phyloP scores from a whole-genome alignment of 2,888 invertebrate genomes.

The Acanthosepion lycidas region DNA sequence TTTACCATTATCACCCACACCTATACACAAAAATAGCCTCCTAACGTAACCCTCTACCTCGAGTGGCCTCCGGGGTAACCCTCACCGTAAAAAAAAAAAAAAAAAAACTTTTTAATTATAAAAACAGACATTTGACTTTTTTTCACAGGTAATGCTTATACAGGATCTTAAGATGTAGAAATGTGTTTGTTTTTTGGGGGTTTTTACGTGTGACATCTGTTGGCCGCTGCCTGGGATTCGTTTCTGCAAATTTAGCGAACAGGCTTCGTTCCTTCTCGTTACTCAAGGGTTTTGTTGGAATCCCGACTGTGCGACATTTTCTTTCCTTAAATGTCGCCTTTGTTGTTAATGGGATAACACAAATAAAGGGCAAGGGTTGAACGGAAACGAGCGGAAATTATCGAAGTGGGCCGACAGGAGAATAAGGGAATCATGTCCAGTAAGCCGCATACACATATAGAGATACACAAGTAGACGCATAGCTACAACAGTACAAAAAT shows the following conservation, averaged over 20 bases:
- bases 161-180: not conserved
- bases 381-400: not conserved
- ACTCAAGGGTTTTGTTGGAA: not conserved
- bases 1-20: no score
- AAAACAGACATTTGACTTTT: not conserved
- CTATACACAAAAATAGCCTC: no score
- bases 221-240: not conserved
- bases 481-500: not conserved
- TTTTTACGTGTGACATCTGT: not conserved
- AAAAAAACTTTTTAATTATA: not conserved
- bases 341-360: not conserved
- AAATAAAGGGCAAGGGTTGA: not conserved
- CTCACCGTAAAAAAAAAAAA: no score
- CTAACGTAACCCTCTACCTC: no score
- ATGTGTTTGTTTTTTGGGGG: not conserved
- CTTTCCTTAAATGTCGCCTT: not conserved
- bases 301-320: not conserved
- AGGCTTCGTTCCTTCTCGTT: not conserved
- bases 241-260: not conserved
- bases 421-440: not conserved
- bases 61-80: no score
- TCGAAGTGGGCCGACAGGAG: not conserved
- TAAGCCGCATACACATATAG: not conserved
- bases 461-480: not conserved
- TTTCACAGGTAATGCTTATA: not conserved